Base-by-base conservation (phyloP, 2,888 invertebrate genomes). In the Maniola hyperantus region DNA sequence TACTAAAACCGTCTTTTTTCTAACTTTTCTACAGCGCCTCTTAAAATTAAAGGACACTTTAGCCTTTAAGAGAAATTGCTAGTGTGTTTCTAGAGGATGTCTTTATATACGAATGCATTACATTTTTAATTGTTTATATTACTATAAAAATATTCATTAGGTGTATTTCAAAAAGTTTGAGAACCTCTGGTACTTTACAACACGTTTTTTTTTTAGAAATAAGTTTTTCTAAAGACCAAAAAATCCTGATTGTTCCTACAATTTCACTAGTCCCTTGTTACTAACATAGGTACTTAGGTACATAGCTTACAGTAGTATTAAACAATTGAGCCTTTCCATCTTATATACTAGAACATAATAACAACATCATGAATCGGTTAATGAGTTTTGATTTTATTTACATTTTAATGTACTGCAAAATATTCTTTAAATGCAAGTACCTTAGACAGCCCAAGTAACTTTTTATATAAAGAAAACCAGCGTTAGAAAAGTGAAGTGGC, bases 221-320 rank as follows among this genome's bases (percentile, higher is more conserved):
- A 11, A 10, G 8, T 8, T 39, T 39, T 39, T 6, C 6, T 5
- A 48, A 48, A 48, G 5, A 2, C 15, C 1, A 18, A 18, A 48
- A 50, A 15, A 15, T 15, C n/a, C n/a, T n/a, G 44, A 44, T 44
- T 48, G 5, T 18, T 11, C 11, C 5, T 51, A 18, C 10, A 8
- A 54, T 34, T 54, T 54, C 33, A 34, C 53, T 54, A 34, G 15
- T 54, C 54, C 15, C 15, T 54, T 54, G 34, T 54, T 15, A 34
- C n/a, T 53, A 5, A 0, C 15, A 34, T 15, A 46, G n/a, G n/a
- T 44, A 36, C 36, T 36, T 36, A 36, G 8, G 36, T 44, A 44
- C n/a, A 44, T 44, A 44, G 44, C 53, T n/a, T 53, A 53, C n/a
- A 2, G 6, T 33, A 10, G 10, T 53, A 11, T 34, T 53, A 53